Base-by-base conservation (phyloP, 2,888 invertebrate genomes). In the Tromatobia lineatoria region DNA sequence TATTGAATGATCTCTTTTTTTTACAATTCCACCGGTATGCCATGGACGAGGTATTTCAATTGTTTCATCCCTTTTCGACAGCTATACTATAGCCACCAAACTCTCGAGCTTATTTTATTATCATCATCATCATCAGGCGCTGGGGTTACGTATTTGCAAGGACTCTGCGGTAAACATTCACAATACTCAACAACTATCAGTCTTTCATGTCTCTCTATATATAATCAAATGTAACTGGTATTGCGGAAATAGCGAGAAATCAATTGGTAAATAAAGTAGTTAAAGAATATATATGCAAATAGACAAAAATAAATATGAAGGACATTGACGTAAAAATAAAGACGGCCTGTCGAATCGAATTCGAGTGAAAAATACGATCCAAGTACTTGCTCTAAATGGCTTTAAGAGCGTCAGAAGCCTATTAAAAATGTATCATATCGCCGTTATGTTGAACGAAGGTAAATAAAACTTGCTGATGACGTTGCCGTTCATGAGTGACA, bases 1-100 rank as follows among this genome's bases (percentile, higher is more conserved):
- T 70, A 57, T 38, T 42, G 11, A 47, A 38, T 38, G n/a, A n/a
- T n/a, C n/a, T n/a, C n/a, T 13, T 23, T 23, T n/a, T 64, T 64
- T 47, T 38, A 64, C 23, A 64, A 75, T 54, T 47, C n/a, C 29
- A 25, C 18, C 8, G 29, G 13, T 25, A 52, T 20, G 42, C 54
- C 59, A 67, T 61, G 20, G 18, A 64, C 23, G 38, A 38, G 38
- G 64, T 45, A 61, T 50, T 76, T 77, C 80, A 73, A 74, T 74
- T 84, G 67, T 77, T 69, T 70, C 38, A 42, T 34, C n/a, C 11
- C 54, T 25, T 7, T 57, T 13, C 23, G 25, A 13, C 3, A 25
- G 0, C 15, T 13, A 23, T 25, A 13, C 8, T 3, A 6, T 2
- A 54, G 20, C 11, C 23, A 2, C 23, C 45, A 8, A 15, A 42